Evolutionary conservation across 2,888 invertebrate genomes (phyloP).

Genomic region (Augochlorella aurata): DNA sequence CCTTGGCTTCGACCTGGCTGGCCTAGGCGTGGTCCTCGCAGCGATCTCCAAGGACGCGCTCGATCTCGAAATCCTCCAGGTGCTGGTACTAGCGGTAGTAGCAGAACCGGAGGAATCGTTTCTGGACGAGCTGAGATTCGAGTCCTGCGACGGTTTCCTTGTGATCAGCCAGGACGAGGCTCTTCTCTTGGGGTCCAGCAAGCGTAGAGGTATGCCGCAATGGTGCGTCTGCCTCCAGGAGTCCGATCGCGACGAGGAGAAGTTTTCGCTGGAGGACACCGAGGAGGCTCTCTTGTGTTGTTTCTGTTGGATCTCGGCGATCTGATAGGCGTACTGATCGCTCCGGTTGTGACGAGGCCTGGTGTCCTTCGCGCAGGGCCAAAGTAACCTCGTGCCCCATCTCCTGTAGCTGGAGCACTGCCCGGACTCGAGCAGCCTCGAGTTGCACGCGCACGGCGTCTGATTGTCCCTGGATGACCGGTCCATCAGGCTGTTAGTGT

Average conservation of each 20-base stretch:
- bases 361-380: slow-evolving; percentile 80
- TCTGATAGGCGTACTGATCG: slow-evolving; percentile 89
- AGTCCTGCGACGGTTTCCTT: slow-evolving; percentile 96
- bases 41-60: slow-evolving; percentile 86
- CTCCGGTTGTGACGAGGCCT: slow-evolving; percentile 82
- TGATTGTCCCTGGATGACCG: slow-evolving; percentile 89
- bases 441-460: slow-evolving; percentile 85
- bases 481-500: slow-evolving; percentile 92
- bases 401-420: slow-evolving; percentile 63
- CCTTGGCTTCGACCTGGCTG: slow-evolving; percentile 85
- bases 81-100: slow-evolving; percentile 94
- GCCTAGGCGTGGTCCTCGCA: slow-evolving; percentile 74
- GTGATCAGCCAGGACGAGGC: slow-evolving; percentile 95
- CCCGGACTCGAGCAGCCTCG: slow-evolving; percentile 83
- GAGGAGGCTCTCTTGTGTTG: slow-evolving; percentile 91
- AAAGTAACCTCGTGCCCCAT: slow-evolving; percentile 77
- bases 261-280: slow-evolving; percentile 94
- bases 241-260: slow-evolving; percentile 89
- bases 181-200: slow-evolving; percentile 89
- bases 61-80: slow-evolving; percentile 93
- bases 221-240: slow-evolving; percentile 91
- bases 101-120: slow-evolving; percentile 95
- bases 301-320: slow-evolving; percentile 89
- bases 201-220: slow-evolving; percentile 89
- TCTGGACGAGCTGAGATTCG: slow-evolving; percentile 93